Evolutionary conservation across 2,888 invertebrate genomes (phyloP).

Genomic region (Thecophora atra): DNA sequence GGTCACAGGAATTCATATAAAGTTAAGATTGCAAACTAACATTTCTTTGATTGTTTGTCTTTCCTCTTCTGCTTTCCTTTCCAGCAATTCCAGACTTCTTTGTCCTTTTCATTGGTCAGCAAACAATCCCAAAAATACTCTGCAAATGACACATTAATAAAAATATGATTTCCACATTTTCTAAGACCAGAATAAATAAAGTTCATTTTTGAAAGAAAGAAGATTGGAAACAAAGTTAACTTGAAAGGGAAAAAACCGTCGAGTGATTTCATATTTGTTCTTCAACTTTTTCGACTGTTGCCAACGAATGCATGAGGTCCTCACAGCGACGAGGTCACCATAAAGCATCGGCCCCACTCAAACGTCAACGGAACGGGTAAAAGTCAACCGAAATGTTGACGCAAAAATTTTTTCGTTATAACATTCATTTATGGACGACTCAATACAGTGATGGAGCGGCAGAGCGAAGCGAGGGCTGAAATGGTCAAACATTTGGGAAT

Average conservation of each 20-base stretch:
- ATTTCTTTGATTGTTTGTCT: not conserved
- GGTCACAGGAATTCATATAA: not conserved
- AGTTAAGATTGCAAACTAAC: not conserved
- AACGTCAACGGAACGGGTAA: not conserved
- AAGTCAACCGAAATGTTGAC: slow-evolving; percentile 30
- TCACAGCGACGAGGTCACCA: not conserved
- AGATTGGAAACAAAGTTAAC: not conserved
- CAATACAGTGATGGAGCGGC: not conserved
- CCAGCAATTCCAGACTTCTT: not conserved
- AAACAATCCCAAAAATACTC: slow-evolving; percentile 33
- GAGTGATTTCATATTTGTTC: slow-evolving; percentile 13
- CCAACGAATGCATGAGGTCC: not conserved
- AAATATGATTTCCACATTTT: slow-evolving; percentile 45
- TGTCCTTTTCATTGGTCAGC: not conserved
- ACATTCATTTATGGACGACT: not conserved
- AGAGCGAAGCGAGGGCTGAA: not conserved
- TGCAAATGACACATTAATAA: slow-evolving; percentile 51
- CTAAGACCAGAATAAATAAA: slow-evolving; percentile 33
- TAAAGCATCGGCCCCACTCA: not conserved
- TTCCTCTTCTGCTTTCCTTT: not conserved
- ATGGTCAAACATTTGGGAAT: not conserved
- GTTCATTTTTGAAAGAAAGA: slow-evolving; percentile 9
- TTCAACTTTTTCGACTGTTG: slow-evolving; percentile 20
- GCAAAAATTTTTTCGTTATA: slow-evolving; percentile 16
- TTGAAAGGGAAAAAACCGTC: not conserved